Percentiles rank a stretch among this genome's conserved stretches.
Evolutionary conservation across 1,140 invertebrate species (phyloP).

Genomic region (Philaenus spumarius): DNA sequence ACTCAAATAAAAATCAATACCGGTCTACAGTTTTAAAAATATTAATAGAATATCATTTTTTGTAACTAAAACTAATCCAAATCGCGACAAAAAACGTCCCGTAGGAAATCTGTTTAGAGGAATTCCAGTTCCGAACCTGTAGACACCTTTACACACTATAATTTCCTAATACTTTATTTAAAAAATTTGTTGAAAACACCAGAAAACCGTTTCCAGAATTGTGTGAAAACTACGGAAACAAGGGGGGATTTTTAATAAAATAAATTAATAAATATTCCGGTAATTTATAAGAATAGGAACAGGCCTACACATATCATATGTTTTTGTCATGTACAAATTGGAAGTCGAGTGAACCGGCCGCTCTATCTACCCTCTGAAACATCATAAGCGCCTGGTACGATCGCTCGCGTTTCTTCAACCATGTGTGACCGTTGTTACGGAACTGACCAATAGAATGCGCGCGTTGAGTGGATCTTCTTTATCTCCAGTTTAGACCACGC

Average conservation of each 20-base stretch:
- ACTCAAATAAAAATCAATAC: no score
- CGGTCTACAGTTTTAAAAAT: no score
- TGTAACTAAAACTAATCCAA: no score
- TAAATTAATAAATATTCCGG: slow-evolving; percentile 11
- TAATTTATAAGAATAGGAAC: background rate
- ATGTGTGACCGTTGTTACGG: slow-evolving; percentile 13
- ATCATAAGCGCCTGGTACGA: slow-evolving; percentile 1
- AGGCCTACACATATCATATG: background rate
- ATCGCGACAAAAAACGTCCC: background rate
- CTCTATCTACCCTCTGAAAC: background rate
- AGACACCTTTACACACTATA: background rate
- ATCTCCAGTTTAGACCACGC: no score
- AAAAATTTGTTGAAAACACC: slow-evolving; percentile 24
- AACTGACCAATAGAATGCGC: background rate
- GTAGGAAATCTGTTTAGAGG: background rate
- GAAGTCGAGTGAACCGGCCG: background rate
- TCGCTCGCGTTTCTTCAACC: slow-evolving; percentile 17
- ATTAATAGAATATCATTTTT: no score
- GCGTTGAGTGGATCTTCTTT: no score
- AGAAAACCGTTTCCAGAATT: slow-evolving; percentile 24
- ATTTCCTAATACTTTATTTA: slow-evolving; percentile 21
- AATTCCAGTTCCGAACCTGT: background rate
- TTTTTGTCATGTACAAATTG: background rate
- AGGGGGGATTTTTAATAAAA: slow-evolving; percentile 17
- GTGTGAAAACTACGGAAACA: background rate